Base-by-base conservation (phyloP, 2,113 vertebrate species). In the Melanocharis versteri region DNA sequence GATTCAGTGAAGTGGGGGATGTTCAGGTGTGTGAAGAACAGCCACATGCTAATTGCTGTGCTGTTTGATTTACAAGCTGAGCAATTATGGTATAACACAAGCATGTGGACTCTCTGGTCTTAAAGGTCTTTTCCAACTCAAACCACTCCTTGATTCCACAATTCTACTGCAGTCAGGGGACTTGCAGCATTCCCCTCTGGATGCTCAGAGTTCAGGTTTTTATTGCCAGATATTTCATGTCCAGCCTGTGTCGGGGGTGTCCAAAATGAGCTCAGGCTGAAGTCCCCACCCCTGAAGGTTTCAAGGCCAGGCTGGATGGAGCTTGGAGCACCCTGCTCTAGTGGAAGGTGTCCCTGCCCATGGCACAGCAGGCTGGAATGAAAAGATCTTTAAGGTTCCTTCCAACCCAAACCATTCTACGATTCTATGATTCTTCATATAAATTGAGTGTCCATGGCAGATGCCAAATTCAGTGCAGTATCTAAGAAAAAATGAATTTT, bases 141-240 rank as follows among this genome's bases (percentile, higher is more conserved):
- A 57, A n/a, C 2, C 16, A 26, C 30, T n/a, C 37, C 45, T 20
- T 18, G 24, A n/a, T 39, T 71, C 37, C 51, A 39, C 39, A 9
- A 79, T 90, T 95, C 87, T 95, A 39, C 70, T 92, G 92, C 80
- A 89, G 53, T 93, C 95, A 93, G 87, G 58, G 75, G 85, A 79
- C 80, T 65, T 70, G 50, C 71, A 82, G 23, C 44, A 37, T 79
- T 93, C 87, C 37, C 51, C 51, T 56, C 51, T 72, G 91, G 48
- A 31, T 71, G 30, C 35, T 83, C 30, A 68, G 17, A 54, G 60
- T 44, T 81, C 58, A 91, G 85, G 68, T 21, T 75, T 93, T 76
- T 72, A 53, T 28, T 93, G 82, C 23, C 30, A 6, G 11, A 2
- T 70, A n/a, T 92, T 80, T 80, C 24, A 11, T 4, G 28, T 45